phyloP scores from a whole-genome alignment of 2,888 invertebrate species.

The Ophion obscuratus region DNA sequence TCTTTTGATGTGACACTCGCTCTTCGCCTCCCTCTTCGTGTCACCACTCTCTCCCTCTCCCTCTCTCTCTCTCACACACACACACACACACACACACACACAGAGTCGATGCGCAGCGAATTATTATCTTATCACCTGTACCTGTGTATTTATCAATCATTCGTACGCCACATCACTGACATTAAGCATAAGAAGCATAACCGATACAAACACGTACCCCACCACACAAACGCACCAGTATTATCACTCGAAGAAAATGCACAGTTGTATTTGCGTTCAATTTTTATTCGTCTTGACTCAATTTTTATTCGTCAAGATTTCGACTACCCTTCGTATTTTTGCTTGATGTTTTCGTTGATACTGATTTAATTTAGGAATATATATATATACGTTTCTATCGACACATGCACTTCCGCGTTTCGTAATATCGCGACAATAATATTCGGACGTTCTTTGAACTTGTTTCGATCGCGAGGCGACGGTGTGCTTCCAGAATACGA shows the following conservation, averaged over 20 bases:
- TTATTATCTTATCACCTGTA: slow-evolving; percentile 14
- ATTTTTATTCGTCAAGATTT: not conserved
- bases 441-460: not conserved
- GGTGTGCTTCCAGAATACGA: not conserved
- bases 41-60: too few relatives aligned
- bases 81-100: not conserved
- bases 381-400: too few relatives aligned
- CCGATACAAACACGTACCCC: not conserved
- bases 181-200: not conserved
- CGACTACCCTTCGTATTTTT: not conserved
- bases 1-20: too few relatives aligned
- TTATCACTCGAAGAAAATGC: not conserved
- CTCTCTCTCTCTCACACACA: too few relatives aligned
- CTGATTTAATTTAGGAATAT: not conserved
- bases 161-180: not conserved
- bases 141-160: not conserved
- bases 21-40: too few relatives aligned
- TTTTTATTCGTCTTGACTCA: not conserved
- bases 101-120: not conserved
- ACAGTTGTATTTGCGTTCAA: not conserved
- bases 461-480: not conserved
- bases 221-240: not conserved
- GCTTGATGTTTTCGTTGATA: not conserved
- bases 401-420: not conserved
- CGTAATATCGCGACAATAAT: not conserved